Conservation (phyloP, 2,888 invertebrate species). For the Tholera decimalis region DNA sequence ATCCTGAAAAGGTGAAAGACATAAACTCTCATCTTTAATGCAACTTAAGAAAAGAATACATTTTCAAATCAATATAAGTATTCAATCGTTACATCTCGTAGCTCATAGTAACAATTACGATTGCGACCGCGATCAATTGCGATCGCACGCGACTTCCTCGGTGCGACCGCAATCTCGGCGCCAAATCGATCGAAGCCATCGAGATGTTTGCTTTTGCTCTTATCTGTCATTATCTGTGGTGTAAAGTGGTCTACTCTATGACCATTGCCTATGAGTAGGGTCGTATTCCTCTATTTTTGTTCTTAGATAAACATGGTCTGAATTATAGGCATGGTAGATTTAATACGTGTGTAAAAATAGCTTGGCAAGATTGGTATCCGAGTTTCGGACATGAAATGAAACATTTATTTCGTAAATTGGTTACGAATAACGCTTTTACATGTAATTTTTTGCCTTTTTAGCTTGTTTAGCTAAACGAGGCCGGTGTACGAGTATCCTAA, state of each 20-base stretch:
- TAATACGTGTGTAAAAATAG: conserved; percentile 9
- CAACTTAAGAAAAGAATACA: conserved; percentile 3
- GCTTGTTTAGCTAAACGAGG: too few relatives aligned
- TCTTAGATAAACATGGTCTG: background rate
- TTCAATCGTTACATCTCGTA: conserved; percentile 56
- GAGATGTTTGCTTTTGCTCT: conserved; percentile 70
- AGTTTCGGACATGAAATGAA: too few relatives aligned
- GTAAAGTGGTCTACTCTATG: conserved; percentile 64
- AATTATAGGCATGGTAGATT: conserved; percentile 10
- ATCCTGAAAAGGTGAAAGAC: background rate
- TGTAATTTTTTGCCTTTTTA: too few relatives aligned
- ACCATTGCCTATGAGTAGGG: conserved; percentile 58
- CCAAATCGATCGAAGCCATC: conserved; percentile 67
- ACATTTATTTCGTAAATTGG: too few relatives aligned
- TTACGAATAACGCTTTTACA: too few relatives aligned
- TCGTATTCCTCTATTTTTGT: conserved; percentile 38
- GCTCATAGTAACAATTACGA: conserved; percentile 68
- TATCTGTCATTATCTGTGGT: conserved; percentile 68
- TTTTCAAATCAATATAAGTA: conserved; percentile 31
- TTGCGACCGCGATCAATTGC: conserved; percentile 71
- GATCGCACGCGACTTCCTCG: conserved; percentile 84
- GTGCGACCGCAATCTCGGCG: conserved; percentile 68
- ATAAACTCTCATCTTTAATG: background rate
- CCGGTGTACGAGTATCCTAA: too few relatives aligned
- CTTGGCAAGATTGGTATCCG: too few relatives aligned